These are phyloP conservation scores for Belonocnema kinseyi DNA, from an alignment of 1,140 invertebrate genomes.

Conservation along the genomic window DNA sequence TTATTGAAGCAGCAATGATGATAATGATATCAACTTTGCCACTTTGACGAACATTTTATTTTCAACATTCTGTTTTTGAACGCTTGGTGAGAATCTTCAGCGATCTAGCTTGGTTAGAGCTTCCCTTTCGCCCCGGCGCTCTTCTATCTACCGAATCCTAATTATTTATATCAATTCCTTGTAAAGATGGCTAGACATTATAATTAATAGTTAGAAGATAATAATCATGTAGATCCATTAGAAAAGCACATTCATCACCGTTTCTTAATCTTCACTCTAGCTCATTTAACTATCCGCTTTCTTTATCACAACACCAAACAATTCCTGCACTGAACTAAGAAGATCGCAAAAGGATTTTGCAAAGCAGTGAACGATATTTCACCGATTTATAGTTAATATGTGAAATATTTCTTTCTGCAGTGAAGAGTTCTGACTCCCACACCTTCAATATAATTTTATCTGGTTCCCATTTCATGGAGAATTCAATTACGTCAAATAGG, in stretches of 20 bases:
- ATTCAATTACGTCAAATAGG: neutral
- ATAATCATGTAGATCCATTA: constrained; percentile 52
- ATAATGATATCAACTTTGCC: constrained; percentile 7
- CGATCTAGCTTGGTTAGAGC: neutral
- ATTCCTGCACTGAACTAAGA: constrained; percentile 40
- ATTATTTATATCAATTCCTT: constrained; percentile 71
- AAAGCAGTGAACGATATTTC: neutral
- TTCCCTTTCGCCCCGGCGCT: neutral
- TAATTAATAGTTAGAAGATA: constrained; percentile 49
- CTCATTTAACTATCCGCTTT: constrained; percentile 23
- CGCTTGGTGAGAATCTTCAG: constrained; percentile 5
- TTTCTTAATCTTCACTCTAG: constrained; percentile 16
- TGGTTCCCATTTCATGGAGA: neutral
- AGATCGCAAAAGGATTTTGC: constrained; percentile 3
- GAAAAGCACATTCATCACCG: constrained; percentile 44
- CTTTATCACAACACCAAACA: constrained; percentile 41
- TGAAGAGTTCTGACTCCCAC: neutral
- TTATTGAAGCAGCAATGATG: neutral
- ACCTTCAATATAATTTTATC: neutral
- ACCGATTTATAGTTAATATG: neutral
- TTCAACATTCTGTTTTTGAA: constrained; percentile 9
- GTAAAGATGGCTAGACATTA: constrained; percentile 61
- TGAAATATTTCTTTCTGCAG: neutral
- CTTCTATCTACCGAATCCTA: constrained; percentile 10
- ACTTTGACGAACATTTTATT: neutral